Evolutionary conservation across 2,797 vertebrate species (phyloP).

Genomic region (Anguilla obscura): DNA sequence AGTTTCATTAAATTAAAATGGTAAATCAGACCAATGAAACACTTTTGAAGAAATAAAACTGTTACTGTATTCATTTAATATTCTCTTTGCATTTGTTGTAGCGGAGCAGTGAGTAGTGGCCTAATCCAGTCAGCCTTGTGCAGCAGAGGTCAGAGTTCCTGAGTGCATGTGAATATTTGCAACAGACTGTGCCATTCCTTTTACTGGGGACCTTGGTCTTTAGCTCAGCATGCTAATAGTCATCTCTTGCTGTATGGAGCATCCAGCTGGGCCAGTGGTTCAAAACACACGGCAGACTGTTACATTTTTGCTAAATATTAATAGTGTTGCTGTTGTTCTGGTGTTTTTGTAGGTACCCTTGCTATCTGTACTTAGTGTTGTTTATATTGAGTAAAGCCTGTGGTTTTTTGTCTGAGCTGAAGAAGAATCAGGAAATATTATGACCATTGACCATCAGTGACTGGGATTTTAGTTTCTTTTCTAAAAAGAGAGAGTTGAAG

Average conservation of each 20-base stretch:
- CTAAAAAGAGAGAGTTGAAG: not conserved
- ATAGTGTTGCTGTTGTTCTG: not conserved
- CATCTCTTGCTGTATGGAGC: not conserved
- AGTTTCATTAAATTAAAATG: slow-evolving; percentile 19
- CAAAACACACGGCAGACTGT: not conserved
- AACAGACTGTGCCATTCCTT: not conserved
- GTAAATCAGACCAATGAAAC: not conserved
- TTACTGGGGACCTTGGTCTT: not conserved
- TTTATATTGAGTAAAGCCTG: not conserved
- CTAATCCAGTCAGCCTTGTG: not conserved
- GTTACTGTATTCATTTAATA: not conserved
- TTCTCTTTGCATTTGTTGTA: not conserved
- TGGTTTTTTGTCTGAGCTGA: not conserved
- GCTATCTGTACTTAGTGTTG: not conserved
- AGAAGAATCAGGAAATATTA: not conserved
- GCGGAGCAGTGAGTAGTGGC: not conserved
- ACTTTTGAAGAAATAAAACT: not conserved
- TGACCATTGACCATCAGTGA: not conserved
- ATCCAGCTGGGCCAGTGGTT: not conserved
- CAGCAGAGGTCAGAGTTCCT: not conserved
- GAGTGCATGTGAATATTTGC: not conserved
- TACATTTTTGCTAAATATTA: not conserved
- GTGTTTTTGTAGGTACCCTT: not conserved
- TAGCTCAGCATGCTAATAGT: not conserved
- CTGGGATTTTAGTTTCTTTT: not conserved